Conservation (phyloP, 1,140 invertebrate genomes). For the Adelges cooleyi region DNA sequence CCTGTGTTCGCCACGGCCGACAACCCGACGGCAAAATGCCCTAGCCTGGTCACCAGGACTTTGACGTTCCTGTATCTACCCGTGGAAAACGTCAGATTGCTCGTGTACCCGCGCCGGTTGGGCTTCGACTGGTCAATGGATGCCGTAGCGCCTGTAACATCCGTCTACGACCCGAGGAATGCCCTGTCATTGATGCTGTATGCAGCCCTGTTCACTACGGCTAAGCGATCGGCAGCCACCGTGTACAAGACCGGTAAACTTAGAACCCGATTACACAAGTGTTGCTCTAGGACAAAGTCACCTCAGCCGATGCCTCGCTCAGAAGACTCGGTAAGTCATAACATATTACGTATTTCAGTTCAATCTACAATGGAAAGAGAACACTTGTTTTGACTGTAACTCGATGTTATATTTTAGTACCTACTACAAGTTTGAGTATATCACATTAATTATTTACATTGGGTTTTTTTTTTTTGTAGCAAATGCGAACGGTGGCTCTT, state of each 20-base stretch:
- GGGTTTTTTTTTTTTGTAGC: too few species aligned
- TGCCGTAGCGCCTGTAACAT: constrained; percentile 66
- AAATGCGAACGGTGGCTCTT: constrained; percentile 51
- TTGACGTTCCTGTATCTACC: constrained; percentile 82
- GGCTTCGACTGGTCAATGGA: constrained; percentile 97
- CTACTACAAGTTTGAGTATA: too few species aligned
- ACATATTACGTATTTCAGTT: too few species aligned
- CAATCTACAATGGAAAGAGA: too few species aligned
- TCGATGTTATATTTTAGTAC: too few species aligned
- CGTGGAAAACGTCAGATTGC: constrained; percentile 68
- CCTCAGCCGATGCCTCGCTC: background rate
- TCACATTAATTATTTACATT: too few species aligned
- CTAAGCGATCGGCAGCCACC: constrained; percentile 33
- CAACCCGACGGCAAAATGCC: constrained; percentile 73
- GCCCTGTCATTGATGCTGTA: constrained; percentile 61
- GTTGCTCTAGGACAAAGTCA: background rate
- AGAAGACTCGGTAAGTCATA: background rate
- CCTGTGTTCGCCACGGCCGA: constrained; percentile 78
- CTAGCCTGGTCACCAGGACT: constrained; percentile 54
- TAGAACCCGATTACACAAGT: background rate
- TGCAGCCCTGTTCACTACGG: constrained; percentile 33
- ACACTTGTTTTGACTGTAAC: too few species aligned
- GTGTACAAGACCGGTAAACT: background rate
- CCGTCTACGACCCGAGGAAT: constrained; percentile 62
- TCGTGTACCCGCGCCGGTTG: constrained; percentile 67